These are phyloP conservation scores for Seriola dumerili DNA, from an alignment of 2,113 vertebrate species.

Conservation along the genomic window DNA sequence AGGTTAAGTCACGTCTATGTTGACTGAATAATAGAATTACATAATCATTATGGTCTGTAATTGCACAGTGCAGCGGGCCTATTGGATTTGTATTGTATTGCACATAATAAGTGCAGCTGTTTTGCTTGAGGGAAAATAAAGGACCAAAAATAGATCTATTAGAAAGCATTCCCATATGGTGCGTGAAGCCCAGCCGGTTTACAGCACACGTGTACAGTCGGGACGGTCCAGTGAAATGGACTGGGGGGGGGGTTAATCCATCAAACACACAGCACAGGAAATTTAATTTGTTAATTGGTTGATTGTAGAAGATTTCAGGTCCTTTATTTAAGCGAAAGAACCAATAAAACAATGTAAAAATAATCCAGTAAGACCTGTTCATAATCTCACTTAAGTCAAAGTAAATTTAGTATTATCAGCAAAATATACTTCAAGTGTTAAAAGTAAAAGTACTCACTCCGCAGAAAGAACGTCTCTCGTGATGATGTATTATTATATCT, in stretches of 20 bases:
- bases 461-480: too few species aligned
- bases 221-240: neutral
- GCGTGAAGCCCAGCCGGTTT: conserved; percentile 3
- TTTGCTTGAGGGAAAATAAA: conserved; percentile 55
- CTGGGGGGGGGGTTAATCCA: neutral
- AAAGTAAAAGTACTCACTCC: neutral
- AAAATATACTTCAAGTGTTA: neutral
- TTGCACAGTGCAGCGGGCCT: conserved; percentile 47
- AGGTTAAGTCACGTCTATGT: conserved; percentile 32
- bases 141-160: conserved; percentile 67
- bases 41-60: conserved; percentile 64
- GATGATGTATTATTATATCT: neutral
- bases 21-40: conserved; percentile 66
- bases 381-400: too few species aligned
- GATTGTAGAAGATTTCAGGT: too few species aligned
- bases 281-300: neutral
- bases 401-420: too few species aligned
- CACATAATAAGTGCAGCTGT: conserved; percentile 77
- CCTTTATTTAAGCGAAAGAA: too few species aligned
- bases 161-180: conserved; percentile 57
- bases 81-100: conserved; percentile 73
- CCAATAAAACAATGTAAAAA: too few species aligned
- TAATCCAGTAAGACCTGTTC: too few species aligned
- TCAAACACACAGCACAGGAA: neutral
- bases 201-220: neutral